A percentile compares a stretch with the other conserved stretches of the same genome.
Conservation (phyloP, 2,113 vertebrate species). For the Equus przewalskii region DNA sequence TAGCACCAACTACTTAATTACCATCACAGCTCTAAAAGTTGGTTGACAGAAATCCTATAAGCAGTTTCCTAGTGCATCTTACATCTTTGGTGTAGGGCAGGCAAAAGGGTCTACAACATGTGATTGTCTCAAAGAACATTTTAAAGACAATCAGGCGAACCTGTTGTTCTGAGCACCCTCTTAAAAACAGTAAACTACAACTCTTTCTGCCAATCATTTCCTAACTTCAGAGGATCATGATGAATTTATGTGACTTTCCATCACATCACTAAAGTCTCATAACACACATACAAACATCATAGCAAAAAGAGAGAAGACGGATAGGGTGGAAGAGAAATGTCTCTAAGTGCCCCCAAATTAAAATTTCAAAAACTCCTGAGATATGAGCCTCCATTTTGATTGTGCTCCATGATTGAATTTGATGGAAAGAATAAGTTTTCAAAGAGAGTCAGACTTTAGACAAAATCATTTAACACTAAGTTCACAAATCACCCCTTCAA, state of each 20-base stretch:
- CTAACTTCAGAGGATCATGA: constrained; percentile 15
- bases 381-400: constrained; percentile 48
- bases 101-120: background rate
- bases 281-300: background rate
- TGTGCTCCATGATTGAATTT: constrained; percentile 53
- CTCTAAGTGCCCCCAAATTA: constrained; percentile 62
- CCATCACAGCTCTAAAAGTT: background rate
- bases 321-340: background rate
- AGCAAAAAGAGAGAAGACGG: background rate
- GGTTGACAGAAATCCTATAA: background rate
- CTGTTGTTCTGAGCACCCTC: background rate
- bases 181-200: background rate
- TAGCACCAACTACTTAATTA: constrained; percentile 35
- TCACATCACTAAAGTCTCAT: background rate
- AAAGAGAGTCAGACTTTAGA: constrained; percentile 57
- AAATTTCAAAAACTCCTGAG: constrained; percentile 79
- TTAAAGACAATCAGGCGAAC: background rate
- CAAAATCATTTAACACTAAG: constrained; percentile 65
- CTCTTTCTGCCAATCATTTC: background rate
- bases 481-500: constrained; percentile 43
- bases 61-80: constrained; percentile 14
- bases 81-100: constrained; percentile 73
- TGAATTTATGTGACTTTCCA: background rate
- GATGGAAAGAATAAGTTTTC: constrained; percentile 54
- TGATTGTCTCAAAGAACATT: background rate